phyloP scores from a whole-genome alignment of 2,888 invertebrate species.

The Xanthorhoe spadicearia region DNA sequence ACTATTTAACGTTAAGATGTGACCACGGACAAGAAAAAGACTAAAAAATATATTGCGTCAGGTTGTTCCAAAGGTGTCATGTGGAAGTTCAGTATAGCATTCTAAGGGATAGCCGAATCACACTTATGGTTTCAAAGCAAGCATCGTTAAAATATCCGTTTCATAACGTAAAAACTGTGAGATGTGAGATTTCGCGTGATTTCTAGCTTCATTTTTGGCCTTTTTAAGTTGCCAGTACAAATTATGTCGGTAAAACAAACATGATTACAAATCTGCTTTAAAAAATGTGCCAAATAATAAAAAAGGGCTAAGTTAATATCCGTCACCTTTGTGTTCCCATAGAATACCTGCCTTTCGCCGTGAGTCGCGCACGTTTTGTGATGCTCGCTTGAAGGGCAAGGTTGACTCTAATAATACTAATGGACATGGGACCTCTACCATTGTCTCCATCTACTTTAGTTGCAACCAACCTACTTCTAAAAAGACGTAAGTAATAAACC shows the following conservation, averaged over 20 bases:
- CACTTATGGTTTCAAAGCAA: no score
- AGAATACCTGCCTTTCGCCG: constrained; percentile 20
- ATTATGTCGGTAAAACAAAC: not conserved
- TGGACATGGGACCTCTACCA: constrained; percentile 43
- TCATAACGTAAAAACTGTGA: no score
- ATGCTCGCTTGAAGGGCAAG: constrained; percentile 46
- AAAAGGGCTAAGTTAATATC: constrained; percentile 12
- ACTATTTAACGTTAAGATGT: no score
- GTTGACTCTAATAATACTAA: constrained; percentile 50
- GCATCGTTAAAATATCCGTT: no score
- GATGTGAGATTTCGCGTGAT: no score
- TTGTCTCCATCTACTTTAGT: constrained; percentile 4
- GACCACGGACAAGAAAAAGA: no score
- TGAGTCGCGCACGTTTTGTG: constrained; percentile 33
- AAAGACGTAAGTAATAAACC: not conserved
- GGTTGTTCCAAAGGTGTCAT: no score
- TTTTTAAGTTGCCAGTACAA: no score
- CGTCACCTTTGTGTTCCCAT: constrained; percentile 10
- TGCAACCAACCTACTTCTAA: not conserved
- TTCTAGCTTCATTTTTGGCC: no score
- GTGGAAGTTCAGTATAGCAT: no score
- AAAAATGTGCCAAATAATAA: not conserved
- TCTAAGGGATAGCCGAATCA: no score
- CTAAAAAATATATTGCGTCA: no score
- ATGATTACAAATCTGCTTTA: not conserved